Conservation (phyloP, 2,888 invertebrate genomes). For the Drosophila fulvimacula region DNA sequence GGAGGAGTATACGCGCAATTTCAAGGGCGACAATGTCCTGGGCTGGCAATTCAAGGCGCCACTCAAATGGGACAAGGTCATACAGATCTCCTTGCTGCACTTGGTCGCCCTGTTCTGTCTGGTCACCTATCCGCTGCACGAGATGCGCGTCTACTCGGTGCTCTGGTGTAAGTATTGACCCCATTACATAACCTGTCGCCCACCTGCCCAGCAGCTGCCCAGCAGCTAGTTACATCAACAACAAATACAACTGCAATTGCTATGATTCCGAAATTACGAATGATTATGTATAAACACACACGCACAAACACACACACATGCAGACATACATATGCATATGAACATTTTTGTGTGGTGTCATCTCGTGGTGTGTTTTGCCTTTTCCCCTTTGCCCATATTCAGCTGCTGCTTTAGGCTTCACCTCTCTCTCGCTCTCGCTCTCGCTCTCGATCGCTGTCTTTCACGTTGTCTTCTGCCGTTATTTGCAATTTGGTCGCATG, state of each 20-base stretch:
- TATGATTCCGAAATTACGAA: conserved; percentile 34
- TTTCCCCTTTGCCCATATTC: conserved; percentile 21
- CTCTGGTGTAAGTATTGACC: conserved; percentile 87
- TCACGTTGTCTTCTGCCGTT: conserved; percentile 37
- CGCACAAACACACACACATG: not conserved
- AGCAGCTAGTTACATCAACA: conserved; percentile 41
- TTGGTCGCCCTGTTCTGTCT: conserved; percentile 84
- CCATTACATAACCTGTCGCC: conserved; percentile 28
- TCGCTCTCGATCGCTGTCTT: not conserved
- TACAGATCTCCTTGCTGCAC: conserved; percentile 86
- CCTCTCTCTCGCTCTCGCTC: conserved; percentile 2
- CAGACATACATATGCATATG: conserved; percentile 1
- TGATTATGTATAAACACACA: conserved; percentile 8
- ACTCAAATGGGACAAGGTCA: conserved; percentile 88
- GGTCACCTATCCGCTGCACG: conserved; percentile 73
- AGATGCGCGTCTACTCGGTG: conserved; percentile 85
- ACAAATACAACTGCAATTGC: conserved; percentile 17
- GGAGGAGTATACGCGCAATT: conserved; percentile 77
- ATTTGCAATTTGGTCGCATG: conserved; percentile 65
- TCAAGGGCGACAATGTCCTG: conserved; percentile 80
- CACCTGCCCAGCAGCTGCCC: conserved; percentile 9
- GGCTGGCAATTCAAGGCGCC: conserved; percentile 86
- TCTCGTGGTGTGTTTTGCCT: conserved; percentile 22
- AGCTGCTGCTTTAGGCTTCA: conserved; percentile 14
- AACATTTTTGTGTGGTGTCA: conserved; percentile 23